phyloP scores from a whole-genome alignment of 1,140 invertebrate species.

The Solen grandis region DNA sequence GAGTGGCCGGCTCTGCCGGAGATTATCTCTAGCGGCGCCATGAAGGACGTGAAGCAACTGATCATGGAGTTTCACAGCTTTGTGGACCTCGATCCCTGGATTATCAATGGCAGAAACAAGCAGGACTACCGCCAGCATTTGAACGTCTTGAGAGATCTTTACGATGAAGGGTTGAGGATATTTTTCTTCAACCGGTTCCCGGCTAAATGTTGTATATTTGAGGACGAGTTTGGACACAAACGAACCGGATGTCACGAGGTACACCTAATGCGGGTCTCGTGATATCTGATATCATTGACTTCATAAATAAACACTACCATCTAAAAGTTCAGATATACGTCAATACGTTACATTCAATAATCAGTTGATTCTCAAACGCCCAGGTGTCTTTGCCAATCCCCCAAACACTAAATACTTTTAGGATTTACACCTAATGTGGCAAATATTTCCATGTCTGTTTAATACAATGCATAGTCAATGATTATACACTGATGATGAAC shows the following conservation, averaged over 20 bases:
- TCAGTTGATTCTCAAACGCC: too few species aligned
- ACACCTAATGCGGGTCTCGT: constrained; percentile 28
- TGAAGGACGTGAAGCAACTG: constrained; percentile 24
- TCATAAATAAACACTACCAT: too few species aligned
- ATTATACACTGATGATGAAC: too few species aligned
- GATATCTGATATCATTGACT: too few species aligned
- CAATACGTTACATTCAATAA: too few species aligned
- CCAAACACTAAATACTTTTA: too few species aligned
- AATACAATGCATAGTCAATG: too few species aligned
- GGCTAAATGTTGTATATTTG: constrained; percentile 18
- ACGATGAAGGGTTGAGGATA: constrained; percentile 38
- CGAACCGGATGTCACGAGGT: constrained; percentile 35
- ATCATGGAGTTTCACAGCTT: constrained; percentile 47
- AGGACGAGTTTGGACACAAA: constrained; percentile 17
- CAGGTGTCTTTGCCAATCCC: too few species aligned
- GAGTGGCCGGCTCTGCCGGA: constrained; percentile 32
- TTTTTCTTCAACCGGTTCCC: constrained; percentile 40
- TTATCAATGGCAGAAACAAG: constrained; percentile 10
- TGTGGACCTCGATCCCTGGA: constrained; percentile 19
- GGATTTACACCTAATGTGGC: too few species aligned
- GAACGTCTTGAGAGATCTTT: constrained; percentile 11
- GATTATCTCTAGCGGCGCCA: constrained; percentile 22
- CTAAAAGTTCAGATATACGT: too few species aligned
- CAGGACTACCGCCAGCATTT: constrained; percentile 26
- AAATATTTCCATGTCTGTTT: too few species aligned